These are phyloP conservation scores for Tragelaphus strepsiceros DNA, from an alignment of 2,113 vertebrate species.

Conservation along the genomic window DNA sequence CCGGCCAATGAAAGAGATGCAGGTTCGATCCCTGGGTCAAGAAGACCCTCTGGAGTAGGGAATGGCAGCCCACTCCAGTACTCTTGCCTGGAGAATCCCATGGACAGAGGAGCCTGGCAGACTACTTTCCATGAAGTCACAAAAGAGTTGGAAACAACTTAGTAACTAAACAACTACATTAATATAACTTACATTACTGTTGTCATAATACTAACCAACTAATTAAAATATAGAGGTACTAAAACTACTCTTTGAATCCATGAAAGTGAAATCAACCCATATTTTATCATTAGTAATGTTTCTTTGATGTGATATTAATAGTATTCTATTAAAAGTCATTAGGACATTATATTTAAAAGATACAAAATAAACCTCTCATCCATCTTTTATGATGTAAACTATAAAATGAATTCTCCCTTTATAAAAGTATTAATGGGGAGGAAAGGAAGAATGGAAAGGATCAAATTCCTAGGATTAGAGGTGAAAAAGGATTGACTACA, in stretches of 20 bases:
- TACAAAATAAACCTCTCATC: not conserved
- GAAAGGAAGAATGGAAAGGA: not conserved
- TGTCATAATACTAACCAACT: not conserved
- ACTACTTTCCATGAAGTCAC: not conserved
- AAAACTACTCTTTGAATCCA: not conserved
- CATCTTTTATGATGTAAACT: not conserved
- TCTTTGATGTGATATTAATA: not conserved
- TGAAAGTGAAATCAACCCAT: not conserved
- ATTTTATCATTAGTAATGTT: not conserved
- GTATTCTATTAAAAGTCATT: not conserved
- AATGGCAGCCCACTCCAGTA: not conserved
- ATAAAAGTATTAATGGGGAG: not conserved
- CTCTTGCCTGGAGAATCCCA: not conserved
- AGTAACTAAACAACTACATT: not conserved
- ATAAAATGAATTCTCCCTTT: not conserved
- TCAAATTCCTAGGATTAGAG: not conserved
- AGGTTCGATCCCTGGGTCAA: not conserved
- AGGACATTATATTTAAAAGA: not conserved
- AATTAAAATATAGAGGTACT: not conserved
- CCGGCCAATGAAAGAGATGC: not conserved
- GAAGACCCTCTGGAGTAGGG: not conserved
- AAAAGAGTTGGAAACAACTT: not conserved
- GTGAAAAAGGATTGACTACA: not conserved
- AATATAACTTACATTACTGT: not conserved
- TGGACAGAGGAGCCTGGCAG: not conserved